Evolutionary conservation across 2,797 vertebrate species (phyloP), one percentile per base, ranked within the genome.

Genomic region (Labroides dimidiatus): DNA sequence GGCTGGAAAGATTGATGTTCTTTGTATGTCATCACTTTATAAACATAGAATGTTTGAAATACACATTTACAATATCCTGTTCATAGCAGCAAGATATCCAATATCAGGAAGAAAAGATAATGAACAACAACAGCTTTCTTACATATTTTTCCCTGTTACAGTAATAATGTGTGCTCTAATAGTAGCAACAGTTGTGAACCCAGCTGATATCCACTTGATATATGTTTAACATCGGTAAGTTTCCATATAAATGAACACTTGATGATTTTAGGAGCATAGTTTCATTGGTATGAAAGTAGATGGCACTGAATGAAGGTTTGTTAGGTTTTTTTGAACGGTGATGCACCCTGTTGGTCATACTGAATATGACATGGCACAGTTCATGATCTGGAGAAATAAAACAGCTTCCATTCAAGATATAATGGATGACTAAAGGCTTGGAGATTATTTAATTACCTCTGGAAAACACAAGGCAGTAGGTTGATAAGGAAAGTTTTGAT

Each of bases 331-430:
- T 86, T 61, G 75, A 44, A 51, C 55, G 63, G 21, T 77, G 57
- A 60, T 52, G 86, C 86, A 58, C 81, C 74, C 85, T 88, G 59
- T 82, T 88, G 86, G 86, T 15, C 58, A 75, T 13, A 50, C 10
- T 51, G 15, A 52, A 53, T 37, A 82, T 41, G 36, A 17, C 61
- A 77, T 36, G 39, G 47, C 52, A 60, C 20, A 23, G 6, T 57
- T 65, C 15, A 43, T n/a, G 23, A 27, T 30, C 10, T 33, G 14
- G 39, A 64, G 30, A 6, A 52, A 12, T 24, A 63, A 39, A 41
- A 10, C 27, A 44, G n/a, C 33, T 8, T 42, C 19, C 4, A 5
- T 12, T 9, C n/a, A 21, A 33, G 43, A 21, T 21, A 20, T 4
- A 43, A 21, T 15, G 3, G 47, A 20, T 51, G 42, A 47, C 47